Conservation (phyloP, 2,797 vertebrate species). For the Hypotaenidia philippensis region DNA sequence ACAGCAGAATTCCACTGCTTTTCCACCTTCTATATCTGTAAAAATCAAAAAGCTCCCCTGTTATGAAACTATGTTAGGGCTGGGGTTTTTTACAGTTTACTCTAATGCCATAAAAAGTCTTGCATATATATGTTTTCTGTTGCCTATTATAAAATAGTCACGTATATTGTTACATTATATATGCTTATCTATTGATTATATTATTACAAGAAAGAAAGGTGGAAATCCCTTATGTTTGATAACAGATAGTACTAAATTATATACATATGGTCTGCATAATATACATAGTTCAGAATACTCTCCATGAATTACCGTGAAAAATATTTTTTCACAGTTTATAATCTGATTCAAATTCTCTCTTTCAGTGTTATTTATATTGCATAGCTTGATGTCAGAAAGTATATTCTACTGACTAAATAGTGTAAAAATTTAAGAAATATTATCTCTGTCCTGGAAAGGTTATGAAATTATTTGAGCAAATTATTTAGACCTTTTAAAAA, state of each 20-base stretch:
- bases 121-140: not conserved
- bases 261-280: not conserved
- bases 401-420: not conserved
- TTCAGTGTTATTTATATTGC: not conserved
- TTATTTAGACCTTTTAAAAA: not conserved
- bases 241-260: not conserved
- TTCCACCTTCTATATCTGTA: not conserved
- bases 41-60: not conserved
- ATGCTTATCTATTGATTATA: not conserved
- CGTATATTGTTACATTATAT: not conserved
- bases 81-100: rapidly evolving
- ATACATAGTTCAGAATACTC: not conserved
- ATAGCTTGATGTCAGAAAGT: not conserved
- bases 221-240: not conserved
- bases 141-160: not conserved
- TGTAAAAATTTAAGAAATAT: not conserved
- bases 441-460: not conserved
- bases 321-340: not conserved
- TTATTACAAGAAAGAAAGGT: not conserved
- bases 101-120: not conserved
- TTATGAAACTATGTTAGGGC: not conserved
- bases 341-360: not conserved
- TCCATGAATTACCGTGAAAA: not conserved
- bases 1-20: not conserved
- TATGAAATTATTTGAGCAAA: not conserved